A percentile compares a stretch with the other conserved stretches of the same genome.
Evolutionary conservation across 2,888 invertebrate species (phyloP).

Genomic region (Caenorhabditis afra): DNA sequence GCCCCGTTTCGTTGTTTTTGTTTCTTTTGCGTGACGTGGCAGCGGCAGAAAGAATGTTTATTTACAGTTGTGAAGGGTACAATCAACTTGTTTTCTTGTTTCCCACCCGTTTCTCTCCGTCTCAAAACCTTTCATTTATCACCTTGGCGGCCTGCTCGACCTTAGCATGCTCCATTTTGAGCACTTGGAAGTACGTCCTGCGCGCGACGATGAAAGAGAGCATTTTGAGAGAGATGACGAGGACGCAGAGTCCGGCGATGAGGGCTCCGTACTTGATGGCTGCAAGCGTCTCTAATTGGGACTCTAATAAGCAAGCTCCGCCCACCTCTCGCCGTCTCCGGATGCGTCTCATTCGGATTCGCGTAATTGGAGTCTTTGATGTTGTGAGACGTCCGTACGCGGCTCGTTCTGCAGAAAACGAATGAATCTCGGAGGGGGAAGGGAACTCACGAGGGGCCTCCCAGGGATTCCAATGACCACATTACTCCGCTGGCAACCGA

Average conservation of each 20-base stretch:
- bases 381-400: slow-evolving; percentile 50
- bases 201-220: slow-evolving; percentile 57
- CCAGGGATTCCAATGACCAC: slow-evolving; percentile 69
- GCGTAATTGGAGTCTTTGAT: slow-evolving; percentile 63
- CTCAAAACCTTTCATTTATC: slow-evolving; percentile 43
- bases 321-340: slow-evolving; percentile 67
- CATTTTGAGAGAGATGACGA: slow-evolving; percentile 62
- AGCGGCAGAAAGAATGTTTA: neutral
- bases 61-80: slow-evolving; percentile 4
- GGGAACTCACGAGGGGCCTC: slow-evolving; percentile 56
- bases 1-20: no score
- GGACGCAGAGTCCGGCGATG: slow-evolving; percentile 57
- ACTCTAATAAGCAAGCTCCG: no score
- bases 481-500: slow-evolving; percentile 63
- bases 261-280: slow-evolving; percentile 66
- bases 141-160: slow-evolving; percentile 44
- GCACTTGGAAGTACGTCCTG: slow-evolving; percentile 56
- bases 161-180: slow-evolving; percentile 50
- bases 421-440: neutral
- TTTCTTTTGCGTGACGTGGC: neutral
- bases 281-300: slow-evolving; percentile 38
- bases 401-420: slow-evolving; percentile 50
- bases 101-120: slow-evolving; percentile 1
- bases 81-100: slow-evolving; percentile 1
- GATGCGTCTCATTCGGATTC: slow-evolving; percentile 66